phyloP scores from a whole-genome alignment of 37 sponge, comb jelly and placozoan genomes.

The Crambe crambe region DNA sequence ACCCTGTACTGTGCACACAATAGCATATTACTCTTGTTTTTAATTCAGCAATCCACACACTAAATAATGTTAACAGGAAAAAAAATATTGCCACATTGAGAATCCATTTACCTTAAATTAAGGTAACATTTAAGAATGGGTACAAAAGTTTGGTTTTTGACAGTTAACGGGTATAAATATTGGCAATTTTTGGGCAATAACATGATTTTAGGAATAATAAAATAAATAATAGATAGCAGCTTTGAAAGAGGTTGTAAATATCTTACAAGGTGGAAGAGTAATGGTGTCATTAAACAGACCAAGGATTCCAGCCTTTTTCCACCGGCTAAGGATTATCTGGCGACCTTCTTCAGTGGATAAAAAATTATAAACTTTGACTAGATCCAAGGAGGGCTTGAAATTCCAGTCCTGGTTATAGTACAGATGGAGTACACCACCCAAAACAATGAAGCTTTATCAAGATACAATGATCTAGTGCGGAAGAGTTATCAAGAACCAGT shows the following conservation, averaged over 20 bases:
- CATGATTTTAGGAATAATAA: no score
- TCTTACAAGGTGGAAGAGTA: neutral
- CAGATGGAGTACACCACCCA: neutral
- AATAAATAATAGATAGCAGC: neutral
- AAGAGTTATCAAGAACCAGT: neutral
- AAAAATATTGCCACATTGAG: conserved; percentile 3
- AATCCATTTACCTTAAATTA: no score
- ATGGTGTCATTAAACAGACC: neutral
- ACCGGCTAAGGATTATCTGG: neutral
- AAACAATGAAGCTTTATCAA: neutral
- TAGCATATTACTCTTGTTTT: no score
- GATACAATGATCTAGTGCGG: neutral
- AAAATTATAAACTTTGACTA: neutral
- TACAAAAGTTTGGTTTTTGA: neutral
- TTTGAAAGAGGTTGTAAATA: neutral
- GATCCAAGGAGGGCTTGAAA: neutral
- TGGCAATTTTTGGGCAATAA: neutral
- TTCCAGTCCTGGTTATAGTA: neutral
- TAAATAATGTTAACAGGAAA: no score
- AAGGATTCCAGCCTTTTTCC: neutral
- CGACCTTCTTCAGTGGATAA: neutral
- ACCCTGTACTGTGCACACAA: no score
- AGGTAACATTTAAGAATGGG: neutral
- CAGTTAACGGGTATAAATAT: neutral
- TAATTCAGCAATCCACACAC: no score